Evolutionary conservation across 2,797 vertebrate species (phyloP).

Genomic region (Gobio occitaniae): DNA sequence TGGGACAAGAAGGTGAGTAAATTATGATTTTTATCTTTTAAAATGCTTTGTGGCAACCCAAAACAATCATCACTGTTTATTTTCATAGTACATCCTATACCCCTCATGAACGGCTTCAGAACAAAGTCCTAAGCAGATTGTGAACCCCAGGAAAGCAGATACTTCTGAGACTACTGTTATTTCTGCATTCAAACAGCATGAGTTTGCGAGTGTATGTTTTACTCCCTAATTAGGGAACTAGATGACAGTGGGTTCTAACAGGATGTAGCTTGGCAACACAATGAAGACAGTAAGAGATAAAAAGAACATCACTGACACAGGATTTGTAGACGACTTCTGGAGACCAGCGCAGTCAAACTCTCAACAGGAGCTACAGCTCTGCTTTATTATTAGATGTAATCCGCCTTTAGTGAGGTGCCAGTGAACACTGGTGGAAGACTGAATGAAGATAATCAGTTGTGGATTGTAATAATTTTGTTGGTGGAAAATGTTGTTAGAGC

Average conservation of each 20-base stretch:
- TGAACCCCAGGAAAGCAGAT: background rate
- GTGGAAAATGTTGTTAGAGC: background rate
- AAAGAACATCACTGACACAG: constrained; percentile 68
- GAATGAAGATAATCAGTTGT: constrained; percentile 3
- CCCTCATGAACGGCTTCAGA: background rate
- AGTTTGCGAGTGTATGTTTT: constrained; percentile 63
- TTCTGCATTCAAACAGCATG: constrained; percentile 44
- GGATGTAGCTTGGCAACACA: constrained; percentile 68
- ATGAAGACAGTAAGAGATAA: constrained; percentile 69
- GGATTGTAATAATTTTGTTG: background rate
- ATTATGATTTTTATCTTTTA: background rate
- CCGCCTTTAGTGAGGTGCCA: background rate
- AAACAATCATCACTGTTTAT: background rate
- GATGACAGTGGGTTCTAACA: constrained; percentile 73
- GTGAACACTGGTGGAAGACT: background rate
- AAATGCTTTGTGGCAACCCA: background rate
- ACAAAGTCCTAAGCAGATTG: constrained; percentile 17
- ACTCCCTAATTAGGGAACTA: constrained; percentile 73
- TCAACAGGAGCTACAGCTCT: background rate
- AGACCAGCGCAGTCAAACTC: constrained; percentile 11
- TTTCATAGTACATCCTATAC: background rate
- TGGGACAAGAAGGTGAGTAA: background rate
- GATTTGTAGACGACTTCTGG: background rate
- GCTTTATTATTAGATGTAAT: constrained; percentile 8
- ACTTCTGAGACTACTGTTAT: constrained; percentile 13